Evolutionary conservation across 2,888 invertebrate genomes (phyloP).

Genomic region (Drymonia ruficornis): DNA sequence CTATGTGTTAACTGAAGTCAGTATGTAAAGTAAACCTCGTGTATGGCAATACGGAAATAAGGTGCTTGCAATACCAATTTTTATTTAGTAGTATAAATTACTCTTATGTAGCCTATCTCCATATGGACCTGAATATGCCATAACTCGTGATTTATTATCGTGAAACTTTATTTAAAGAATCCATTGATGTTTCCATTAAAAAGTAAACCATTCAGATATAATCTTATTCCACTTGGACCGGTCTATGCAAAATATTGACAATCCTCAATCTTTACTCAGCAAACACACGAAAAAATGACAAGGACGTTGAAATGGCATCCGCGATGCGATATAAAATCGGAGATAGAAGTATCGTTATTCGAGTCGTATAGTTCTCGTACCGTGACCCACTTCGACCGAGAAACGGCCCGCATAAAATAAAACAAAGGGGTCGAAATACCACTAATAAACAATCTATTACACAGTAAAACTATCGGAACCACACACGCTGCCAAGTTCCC

Average conservation of each 20-base stretch:
- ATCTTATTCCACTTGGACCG: not conserved
- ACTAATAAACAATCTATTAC: slow-evolving; percentile 44
- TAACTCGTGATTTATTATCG: too few species aligned
- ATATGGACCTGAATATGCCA: too few species aligned
- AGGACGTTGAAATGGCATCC: not conserved
- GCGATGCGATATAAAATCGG: slow-evolving; percentile 1
- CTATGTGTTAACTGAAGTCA: not conserved
- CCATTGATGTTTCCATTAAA: too few species aligned
- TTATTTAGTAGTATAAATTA: too few species aligned
- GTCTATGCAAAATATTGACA: not conserved
- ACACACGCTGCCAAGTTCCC: slow-evolving; percentile 53
- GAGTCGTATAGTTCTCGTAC: slow-evolving; percentile 25
- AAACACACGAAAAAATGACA: slow-evolving; percentile 4
- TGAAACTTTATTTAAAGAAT: too few species aligned
- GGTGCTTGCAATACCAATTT: too few species aligned
- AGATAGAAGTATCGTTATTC: slow-evolving; percentile 12
- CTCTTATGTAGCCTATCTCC: too few species aligned
- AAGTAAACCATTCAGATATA: too few species aligned
- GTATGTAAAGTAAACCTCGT: too few species aligned
- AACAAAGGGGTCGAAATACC: slow-evolving; percentile 39
- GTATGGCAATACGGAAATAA: too few species aligned
- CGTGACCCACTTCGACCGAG: slow-evolving; percentile 46
- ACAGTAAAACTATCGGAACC: slow-evolving; percentile 49
- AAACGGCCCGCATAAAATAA: slow-evolving; percentile 53
- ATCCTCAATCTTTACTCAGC: not conserved